phyloP scores from a whole-genome alignment of 2,113 vertebrate species.

The Ascaphus truei region DNA sequence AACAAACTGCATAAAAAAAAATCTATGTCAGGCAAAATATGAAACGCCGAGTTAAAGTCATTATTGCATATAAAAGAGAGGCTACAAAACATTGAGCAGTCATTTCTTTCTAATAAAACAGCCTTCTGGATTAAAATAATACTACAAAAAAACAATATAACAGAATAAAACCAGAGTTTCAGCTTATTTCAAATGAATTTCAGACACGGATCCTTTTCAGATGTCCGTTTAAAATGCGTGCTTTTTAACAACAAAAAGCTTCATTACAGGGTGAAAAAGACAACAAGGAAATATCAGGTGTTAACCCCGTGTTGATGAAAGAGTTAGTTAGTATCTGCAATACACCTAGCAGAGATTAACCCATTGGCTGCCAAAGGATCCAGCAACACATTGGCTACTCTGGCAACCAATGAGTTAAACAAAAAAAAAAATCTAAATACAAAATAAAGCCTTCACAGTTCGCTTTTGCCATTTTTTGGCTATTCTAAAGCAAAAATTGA shows the following conservation, averaged over 20 bases:
- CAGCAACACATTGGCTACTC: no score
- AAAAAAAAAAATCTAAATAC: no score
- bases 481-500: constrained; percentile 28
- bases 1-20: not conserved
- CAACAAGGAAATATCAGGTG: no score
- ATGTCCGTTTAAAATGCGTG: no score
- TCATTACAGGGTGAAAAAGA: no score
- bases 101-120: not conserved
- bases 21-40: constrained; percentile 11
- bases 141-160: not conserved
- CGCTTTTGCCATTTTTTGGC: constrained; percentile 42
- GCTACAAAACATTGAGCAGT: not conserved
- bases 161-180: constrained; percentile 13
- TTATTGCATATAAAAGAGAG: not conserved
- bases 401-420: not conserved
- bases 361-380: no score
- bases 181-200: constrained; percentile 3
- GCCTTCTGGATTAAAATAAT: not conserved
- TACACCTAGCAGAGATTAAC: no score
- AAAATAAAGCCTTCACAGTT: constrained; percentile 48
- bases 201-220: not conserved
- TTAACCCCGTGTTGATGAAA: no score
- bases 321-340: no score
- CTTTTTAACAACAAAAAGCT: no score
- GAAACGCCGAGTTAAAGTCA: not conserved